Evolutionary conservation across 1,140 invertebrate genomes (phyloP).

Genomic region (Oryzaephilus surinamensis): DNA sequence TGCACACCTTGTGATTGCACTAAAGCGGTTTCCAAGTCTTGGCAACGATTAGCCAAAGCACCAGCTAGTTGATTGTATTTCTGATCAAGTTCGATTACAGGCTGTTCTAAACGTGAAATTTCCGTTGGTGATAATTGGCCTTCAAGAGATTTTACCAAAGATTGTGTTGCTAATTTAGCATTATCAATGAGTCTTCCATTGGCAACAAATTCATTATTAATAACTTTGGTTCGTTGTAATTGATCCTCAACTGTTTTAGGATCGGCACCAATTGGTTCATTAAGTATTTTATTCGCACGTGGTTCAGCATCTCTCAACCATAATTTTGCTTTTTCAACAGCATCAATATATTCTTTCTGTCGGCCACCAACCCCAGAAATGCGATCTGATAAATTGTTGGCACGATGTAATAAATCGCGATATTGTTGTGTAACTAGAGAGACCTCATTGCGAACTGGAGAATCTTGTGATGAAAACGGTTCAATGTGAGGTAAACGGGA

Average conservation of each 20-base stretch:
- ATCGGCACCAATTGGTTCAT: slow-evolving; percentile 75
- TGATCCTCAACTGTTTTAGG: slow-evolving; percentile 81
- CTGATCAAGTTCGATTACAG: slow-evolving; percentile 63
- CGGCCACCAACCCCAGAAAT: slow-evolving; percentile 65
- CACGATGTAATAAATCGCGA: slow-evolving; percentile 63
- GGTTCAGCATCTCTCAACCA: slow-evolving; percentile 80
- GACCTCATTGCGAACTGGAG: slow-evolving; percentile 58
- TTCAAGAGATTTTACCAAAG: slow-evolving; percentile 63
- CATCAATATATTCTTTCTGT: slow-evolving; percentile 72
- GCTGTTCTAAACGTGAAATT: slow-evolving; percentile 63
- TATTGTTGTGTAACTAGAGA: slow-evolving; percentile 59
- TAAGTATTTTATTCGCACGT: slow-evolving; percentile 58
- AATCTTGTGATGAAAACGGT: slow-evolving; percentile 54
- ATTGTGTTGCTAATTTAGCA: slow-evolving; percentile 56
- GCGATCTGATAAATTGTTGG: slow-evolving; percentile 71
- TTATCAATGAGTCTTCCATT: slow-evolving; percentile 78
- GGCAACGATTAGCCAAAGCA: slow-evolving; percentile 65
- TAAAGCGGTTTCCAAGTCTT: slow-evolving; percentile 75
- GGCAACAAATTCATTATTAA: slow-evolving; percentile 79
- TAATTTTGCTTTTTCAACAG: slow-evolving; percentile 65
- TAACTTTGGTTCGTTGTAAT: slow-evolving; percentile 66
- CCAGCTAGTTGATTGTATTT: slow-evolving; percentile 65
- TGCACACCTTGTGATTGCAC: slow-evolving; percentile 91
- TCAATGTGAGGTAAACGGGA: slow-evolving; percentile 68
- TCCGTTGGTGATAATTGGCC: slow-evolving; percentile 70